Evolutionary conservation across 2,113 vertebrate species (phyloP).

Genomic region (Rhombomys opimus): DNA sequence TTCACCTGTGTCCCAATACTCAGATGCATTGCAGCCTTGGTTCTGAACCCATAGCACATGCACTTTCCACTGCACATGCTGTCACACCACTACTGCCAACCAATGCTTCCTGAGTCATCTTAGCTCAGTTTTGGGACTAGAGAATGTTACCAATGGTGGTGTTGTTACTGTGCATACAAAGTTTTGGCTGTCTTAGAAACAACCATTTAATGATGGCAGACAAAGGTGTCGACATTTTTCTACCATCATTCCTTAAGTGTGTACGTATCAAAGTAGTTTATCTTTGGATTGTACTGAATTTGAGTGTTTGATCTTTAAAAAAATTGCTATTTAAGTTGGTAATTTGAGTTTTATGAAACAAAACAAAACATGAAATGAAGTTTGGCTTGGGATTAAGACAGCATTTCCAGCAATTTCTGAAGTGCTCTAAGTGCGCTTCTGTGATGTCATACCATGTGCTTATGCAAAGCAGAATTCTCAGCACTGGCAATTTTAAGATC

Average conservation of each 20-base stretch:
- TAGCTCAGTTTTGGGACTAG: neutral
- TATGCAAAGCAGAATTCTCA: neutral
- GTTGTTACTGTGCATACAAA: neutral
- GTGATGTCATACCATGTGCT: neutral
- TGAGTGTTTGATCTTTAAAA: neutral
- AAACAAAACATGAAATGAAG: neutral
- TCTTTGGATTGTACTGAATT: neutral
- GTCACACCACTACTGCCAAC: fast-evolving
- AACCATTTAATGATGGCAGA: neutral
- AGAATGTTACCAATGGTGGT: neutral
- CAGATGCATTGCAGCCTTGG: neutral
- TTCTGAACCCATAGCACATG: neutral
- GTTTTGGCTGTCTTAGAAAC: neutral
- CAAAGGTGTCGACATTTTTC: neutral
- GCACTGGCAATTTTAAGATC: neutral
- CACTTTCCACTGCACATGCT: neutral
- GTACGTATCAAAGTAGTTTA: neutral
- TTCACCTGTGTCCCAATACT: neutral
- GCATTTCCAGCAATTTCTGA: neutral
- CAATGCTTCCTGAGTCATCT: neutral
- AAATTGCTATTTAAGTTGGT: neutral
- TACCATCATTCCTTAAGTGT: neutral
- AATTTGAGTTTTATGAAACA: neutral
- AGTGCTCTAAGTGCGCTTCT: neutral
- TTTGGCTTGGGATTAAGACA: neutral